phyloP scores from a whole-genome alignment of 2,113 vertebrate genomes.

The Caranx melampygus region DNA sequence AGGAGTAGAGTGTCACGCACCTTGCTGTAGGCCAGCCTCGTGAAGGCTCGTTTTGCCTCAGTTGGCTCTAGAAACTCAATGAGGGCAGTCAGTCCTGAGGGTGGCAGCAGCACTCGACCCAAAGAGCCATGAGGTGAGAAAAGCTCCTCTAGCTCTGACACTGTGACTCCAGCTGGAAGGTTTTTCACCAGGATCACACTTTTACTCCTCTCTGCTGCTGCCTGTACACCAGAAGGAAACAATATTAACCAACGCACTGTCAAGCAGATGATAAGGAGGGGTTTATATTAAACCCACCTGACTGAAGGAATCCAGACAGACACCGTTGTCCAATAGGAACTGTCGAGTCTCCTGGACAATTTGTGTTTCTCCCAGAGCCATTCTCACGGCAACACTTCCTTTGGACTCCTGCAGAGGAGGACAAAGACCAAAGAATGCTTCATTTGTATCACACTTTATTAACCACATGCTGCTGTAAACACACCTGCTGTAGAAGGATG shows the following conservation, averaged over 20 bases:
- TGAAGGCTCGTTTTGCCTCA: conserved; percentile 93
- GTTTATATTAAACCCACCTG: conserved; percentile 84
- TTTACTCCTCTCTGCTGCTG: conserved; percentile 88
- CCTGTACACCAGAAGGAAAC: conserved; percentile 71
- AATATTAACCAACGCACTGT: background rate
- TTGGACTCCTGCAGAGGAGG: conserved; percentile 85
- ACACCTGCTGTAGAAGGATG: background rate
- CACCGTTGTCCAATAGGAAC: conserved; percentile 90
- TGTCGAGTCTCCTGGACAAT: conserved; percentile 94
- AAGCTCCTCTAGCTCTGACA: conserved; percentile 83
- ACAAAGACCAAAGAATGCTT: background rate
- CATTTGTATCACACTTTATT: background rate
- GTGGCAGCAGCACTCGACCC: conserved; percentile 91
- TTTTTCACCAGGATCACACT: conserved; percentile 95
- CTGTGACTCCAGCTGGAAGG: conserved; percentile 86
- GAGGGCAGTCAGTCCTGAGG: conserved; percentile 91
- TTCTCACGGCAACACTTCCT: conserved; percentile 93
- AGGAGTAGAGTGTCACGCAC: conserved; percentile 71
- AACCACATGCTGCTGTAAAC: background rate
- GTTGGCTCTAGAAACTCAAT: conserved; percentile 93
- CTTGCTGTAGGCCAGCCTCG: conserved; percentile 93
- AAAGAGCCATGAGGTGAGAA: conserved; percentile 89
- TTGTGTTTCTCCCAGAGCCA: conserved; percentile 96
- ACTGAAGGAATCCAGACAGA: conserved; percentile 95
- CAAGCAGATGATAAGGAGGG: background rate